phyloP scores from a whole-genome alignment of 2,113 vertebrate genomes.

The human (Homo sapiens) region GRCh38 chr12:47573501-47574000 shows the following conservation, averaged over 20 bases:
- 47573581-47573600: background rate
- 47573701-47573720: background rate
- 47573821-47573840: background rate
- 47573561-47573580: background rate
- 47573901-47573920: slow-evolving; percentile 4
- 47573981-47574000: slow-evolving; percentile 17
- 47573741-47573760: rapidly evolving
- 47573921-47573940: slow-evolving; percentile 49
- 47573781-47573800: background rate
- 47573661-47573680: background rate
- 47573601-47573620: background rate
- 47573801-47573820: background rate
- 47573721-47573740: background rate
- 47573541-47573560: background rate
- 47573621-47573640: background rate
- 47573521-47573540: background rate
- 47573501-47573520: background rate
- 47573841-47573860: background rate
- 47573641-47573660: background rate
- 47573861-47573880: background rate
- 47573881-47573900: slow-evolving; percentile 26
- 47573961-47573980: background rate
- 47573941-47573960: slow-evolving; percentile 38
- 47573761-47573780: background rate
- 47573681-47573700: background rate